Evolutionary conservation across 2,797 vertebrate species (phyloP).

Genomic region (Adelosebastes latens): DNA sequence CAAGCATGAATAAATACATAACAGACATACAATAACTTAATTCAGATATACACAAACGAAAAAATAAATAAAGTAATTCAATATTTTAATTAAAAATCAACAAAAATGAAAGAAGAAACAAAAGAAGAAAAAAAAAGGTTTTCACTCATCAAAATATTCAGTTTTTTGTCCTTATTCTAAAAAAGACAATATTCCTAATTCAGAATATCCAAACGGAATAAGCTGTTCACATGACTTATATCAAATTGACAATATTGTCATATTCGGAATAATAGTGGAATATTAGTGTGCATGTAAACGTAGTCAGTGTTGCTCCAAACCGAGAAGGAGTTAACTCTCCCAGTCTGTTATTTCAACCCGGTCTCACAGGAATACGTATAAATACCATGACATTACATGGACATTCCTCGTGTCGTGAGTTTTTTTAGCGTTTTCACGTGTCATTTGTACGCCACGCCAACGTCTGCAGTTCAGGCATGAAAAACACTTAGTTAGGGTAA

Average conservation of each 20-base stretch:
- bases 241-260: background rate
- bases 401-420: no score
- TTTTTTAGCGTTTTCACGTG: no score
- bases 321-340: background rate
- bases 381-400: no score
- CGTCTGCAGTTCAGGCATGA: fast-evolving
- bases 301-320: background rate
- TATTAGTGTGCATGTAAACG: background rate
- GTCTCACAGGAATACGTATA: no score
- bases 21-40: background rate
- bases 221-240: background rate
- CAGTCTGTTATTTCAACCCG: no score
- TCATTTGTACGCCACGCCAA: no score
- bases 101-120: no score
- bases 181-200: background rate
- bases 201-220: background rate
- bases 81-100: no score
- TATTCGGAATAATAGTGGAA: no score
- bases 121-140: background rate
- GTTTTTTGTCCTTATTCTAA: background rate
- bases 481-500: no score
- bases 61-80: background rate
- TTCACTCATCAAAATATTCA: background rate
- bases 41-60: background rate
- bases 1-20: background rate